These are phyloP conservation scores for Agonopterix alstromeriana DNA, from an alignment of 2,888 invertebrate genomes.

Conservation along the genomic window DNA sequence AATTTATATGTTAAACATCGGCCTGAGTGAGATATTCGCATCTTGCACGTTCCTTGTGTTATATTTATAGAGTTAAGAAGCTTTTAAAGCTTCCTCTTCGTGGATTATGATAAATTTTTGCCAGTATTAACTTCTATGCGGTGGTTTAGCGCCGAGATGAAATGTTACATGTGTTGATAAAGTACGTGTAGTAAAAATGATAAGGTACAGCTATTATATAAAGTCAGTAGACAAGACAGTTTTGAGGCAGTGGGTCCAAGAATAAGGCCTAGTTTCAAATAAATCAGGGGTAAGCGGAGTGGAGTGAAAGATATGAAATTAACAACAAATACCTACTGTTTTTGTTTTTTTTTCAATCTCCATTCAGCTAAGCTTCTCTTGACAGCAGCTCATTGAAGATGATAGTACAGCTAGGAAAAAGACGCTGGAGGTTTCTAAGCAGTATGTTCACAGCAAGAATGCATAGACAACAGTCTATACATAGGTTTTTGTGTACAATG, in stretches of 20 bases:
- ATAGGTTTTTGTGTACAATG: too few relatives aligned
- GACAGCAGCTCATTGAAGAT: too few relatives aligned
- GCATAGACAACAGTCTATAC: too few relatives aligned
- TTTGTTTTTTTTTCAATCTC: too few relatives aligned
- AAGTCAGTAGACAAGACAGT: conserved; percentile 1
- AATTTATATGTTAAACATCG: conserved; percentile 71
- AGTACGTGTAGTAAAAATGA: conserved; percentile 7
- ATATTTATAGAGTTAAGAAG: conserved; percentile 23
- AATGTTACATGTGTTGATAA: conserved; percentile 9
- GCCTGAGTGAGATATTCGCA: conserved; percentile 55
- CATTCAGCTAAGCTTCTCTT: too few relatives aligned
- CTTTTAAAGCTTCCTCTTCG: conserved; percentile 15
- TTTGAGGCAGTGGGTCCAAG: not conserved
- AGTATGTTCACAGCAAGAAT: too few relatives aligned
- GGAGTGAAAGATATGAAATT: too few relatives aligned
- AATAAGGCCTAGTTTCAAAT: too few relatives aligned
- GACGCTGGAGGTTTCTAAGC: too few relatives aligned
- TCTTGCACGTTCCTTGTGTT: conserved; percentile 38
- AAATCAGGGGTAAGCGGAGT: too few relatives aligned
- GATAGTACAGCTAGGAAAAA: too few relatives aligned
- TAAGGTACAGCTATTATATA: conserved; percentile 1
- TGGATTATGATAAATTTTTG: conserved; percentile 19
- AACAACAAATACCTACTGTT: too few relatives aligned
- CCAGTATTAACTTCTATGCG: conserved; percentile 14
- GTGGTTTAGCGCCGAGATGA: conserved; percentile 8